Percentiles rank a stretch among this genome's conserved stretches.
These are phyloP conservation scores for Morpho deidamia DNA, from an alignment of 2,888 invertebrate species.

Conservation along the genomic window DNA sequence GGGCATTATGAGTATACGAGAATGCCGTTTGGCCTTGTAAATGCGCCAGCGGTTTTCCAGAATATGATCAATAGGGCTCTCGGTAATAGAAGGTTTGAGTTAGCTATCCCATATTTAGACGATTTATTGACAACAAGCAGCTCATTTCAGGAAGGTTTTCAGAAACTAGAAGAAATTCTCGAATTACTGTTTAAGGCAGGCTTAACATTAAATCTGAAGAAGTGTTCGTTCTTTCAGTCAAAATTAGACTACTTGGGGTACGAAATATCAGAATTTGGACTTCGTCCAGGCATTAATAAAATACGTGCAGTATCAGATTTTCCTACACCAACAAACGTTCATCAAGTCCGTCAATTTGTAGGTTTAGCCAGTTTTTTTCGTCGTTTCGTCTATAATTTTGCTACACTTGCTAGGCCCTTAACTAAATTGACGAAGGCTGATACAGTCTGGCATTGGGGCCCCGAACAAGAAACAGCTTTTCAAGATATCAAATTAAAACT, in stretches of 20 bases:
- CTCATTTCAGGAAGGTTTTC: neutral
- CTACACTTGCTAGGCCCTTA: neutral
- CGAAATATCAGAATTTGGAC: conserved; percentile 20
- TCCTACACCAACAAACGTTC: conserved; percentile 18
- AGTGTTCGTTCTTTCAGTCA: conserved; percentile 4
- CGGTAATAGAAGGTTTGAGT: conserved; percentile 3
- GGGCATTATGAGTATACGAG: conserved; percentile 34
- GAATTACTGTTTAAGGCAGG: conserved; percentile 2
- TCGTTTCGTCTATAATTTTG: neutral
- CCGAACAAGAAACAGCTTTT: conserved; percentile 3
- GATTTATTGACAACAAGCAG: conserved; percentile 12
- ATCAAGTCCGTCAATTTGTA: conserved; percentile 6
- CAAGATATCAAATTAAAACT: neutral
- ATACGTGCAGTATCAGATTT: conserved; percentile 21
- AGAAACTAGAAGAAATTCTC: conserved; percentile 14
- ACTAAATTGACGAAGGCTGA: conserved; percentile 2
- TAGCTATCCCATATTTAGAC: conserved; percentile 24
- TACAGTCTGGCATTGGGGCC: neutral
- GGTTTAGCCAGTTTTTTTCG: neutral
- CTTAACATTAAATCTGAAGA: conserved; percentile 11
- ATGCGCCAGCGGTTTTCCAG: conserved; percentile 32
- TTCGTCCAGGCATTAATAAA: conserved; percentile 23
- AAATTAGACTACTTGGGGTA: conserved; percentile 10
- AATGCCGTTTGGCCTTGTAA: conserved; percentile 34
- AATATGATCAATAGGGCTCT: conserved; percentile 20